These are phyloP conservation scores for Menidia beryllina DNA, from an alignment of 2,113 vertebrate species.

Conservation along the genomic window DNA sequence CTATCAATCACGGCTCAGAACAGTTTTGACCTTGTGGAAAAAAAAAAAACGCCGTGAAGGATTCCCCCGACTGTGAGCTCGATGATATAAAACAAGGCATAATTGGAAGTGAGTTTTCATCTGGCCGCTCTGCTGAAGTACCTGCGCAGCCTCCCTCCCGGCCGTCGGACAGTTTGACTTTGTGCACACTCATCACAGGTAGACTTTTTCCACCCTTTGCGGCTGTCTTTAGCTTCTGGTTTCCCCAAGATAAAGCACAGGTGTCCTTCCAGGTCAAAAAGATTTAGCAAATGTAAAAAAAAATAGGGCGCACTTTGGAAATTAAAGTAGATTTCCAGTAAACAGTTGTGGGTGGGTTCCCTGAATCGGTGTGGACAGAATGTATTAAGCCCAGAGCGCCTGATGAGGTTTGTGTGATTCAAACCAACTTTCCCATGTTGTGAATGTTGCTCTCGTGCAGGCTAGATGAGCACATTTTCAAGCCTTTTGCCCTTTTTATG, in stretches of 20 bases:
- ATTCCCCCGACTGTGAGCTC: conserved; percentile 10
- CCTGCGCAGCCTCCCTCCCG: neutral
- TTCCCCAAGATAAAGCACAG: neutral
- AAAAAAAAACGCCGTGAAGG: conserved; percentile 2
- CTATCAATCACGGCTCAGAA: conserved; percentile 41
- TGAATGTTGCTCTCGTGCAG: conserved; percentile 24
- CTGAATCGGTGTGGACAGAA: conserved; percentile 14
- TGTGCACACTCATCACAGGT: neutral
- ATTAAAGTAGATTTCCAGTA: neutral
- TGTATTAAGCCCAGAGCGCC: conserved; percentile 13
- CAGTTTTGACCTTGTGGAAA: conserved; percentile 5
- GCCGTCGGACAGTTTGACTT: neutral
- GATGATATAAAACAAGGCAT: conserved; percentile 8
- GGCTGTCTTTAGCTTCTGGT: neutral
- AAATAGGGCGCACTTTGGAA: neutral
- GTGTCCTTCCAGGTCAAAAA: neutral
- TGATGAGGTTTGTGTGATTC: conserved; percentile 26
- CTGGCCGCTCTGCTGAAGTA: neutral
- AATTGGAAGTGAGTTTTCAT: conserved; percentile 8
- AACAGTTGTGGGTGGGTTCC: conserved; percentile 22
- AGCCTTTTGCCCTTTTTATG: too few relatives aligned
- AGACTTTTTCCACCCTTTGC: too few relatives aligned
- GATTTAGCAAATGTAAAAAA: neutral
- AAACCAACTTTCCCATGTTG: conserved; percentile 22
- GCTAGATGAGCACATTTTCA: too few relatives aligned